Base-by-base conservation (phyloP, 2,888 invertebrate species). In the Clusia tigrina region DNA sequence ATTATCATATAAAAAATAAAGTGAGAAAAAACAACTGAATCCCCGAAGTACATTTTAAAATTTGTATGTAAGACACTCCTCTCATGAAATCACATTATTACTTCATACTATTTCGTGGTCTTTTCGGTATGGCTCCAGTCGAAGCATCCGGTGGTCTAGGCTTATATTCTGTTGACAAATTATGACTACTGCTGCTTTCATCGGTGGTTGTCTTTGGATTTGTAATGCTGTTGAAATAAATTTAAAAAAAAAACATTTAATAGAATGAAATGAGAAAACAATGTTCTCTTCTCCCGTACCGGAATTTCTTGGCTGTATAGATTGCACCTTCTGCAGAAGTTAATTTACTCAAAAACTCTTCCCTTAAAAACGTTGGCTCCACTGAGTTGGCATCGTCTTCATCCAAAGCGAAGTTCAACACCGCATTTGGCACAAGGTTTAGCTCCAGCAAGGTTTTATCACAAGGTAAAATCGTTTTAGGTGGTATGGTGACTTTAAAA, bases 401-500 rank as follows among this genome's bases (percentile, higher is more conserved):
- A 9, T 85, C 73, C 73, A 87, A 86, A 63, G 89, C 89, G 78
- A 91, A 93, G 83, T 94, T 89, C 78, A 94, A 81, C 60, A 91
- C 86, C 18, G 91, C 92, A 70, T 90, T 90, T 26, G 94, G 94
- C 3, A 94, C 91, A 78, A 91, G 91, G 73, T 89, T 88, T 10
- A 89, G 87, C 77, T 94, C 91, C 10, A 91, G 77, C 58, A 94
- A 84, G n/a, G 88, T 88, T 70, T 86, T 85, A 60, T 87, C 84
- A 6, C 87, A 83, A 51, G 88, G 85, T 51, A 96, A 83, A 65
- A 89, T 85, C 69, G 86, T 86, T 81, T 92, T 93, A 10, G 95
- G 90, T n/a, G 96, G 95, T 17, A 94, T 89, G 38, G 91, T 90
- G 85, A 92, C 94, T 94, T 81, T 1, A 51, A 58, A 26, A 46